Conservation (phyloP, 2,797 vertebrate species). For the Hydrocynus forskahlii region DNA sequence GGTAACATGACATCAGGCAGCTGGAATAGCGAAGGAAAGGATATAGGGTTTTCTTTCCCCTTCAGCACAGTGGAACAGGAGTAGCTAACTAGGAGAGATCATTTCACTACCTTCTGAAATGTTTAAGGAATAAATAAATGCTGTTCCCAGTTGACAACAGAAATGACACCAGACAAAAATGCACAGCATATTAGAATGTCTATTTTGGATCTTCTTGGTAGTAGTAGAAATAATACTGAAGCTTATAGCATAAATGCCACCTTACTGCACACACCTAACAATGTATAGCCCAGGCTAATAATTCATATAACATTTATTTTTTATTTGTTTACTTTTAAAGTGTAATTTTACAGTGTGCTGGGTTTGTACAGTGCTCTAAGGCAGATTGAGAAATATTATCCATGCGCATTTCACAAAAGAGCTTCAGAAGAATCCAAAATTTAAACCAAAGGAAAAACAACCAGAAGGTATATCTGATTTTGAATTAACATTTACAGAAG, state of each 20-base stretch:
- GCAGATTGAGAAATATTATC: constrained; percentile 55
- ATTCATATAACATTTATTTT: constrained; percentile 60
- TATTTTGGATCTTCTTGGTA: neutral
- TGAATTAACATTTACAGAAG: constrained; percentile 43
- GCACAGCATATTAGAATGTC: neutral
- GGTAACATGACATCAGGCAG: neutral
- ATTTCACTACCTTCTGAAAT: neutral
- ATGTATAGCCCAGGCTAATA: constrained; percentile 23
- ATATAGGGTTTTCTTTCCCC: neutral
- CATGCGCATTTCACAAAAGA: constrained; percentile 61
- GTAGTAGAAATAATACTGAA: neutral
- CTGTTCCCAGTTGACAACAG: too few relatives aligned
- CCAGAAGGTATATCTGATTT: constrained; percentile 50
- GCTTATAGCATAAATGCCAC: neutral
- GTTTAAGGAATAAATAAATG: neutral
- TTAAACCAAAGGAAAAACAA: constrained; percentile 29
- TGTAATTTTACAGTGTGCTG: constrained; percentile 64
- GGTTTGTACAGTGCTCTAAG: constrained; percentile 63
- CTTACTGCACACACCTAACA: neutral
- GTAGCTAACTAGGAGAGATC: neutral
- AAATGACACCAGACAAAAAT: too few relatives aligned
- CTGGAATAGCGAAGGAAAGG: neutral
- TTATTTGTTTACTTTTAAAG: constrained; percentile 53
- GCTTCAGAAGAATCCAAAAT: constrained; percentile 49
- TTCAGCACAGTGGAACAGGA: neutral